Evolutionary conservation across 2,113 vertebrate species (phyloP).

Genomic region (Nerophis lumbriciformis): DNA sequence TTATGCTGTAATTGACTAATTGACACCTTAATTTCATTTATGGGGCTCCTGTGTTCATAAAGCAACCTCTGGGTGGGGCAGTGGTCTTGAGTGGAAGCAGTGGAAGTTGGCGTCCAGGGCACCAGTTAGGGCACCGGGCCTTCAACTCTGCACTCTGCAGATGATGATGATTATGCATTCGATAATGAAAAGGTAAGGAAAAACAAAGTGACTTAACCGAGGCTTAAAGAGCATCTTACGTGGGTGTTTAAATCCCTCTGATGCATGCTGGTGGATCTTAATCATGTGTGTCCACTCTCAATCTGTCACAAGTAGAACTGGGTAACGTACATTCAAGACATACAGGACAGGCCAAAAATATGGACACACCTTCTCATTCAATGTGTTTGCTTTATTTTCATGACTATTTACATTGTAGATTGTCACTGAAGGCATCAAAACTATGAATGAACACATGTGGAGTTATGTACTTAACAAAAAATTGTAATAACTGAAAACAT

Average conservation of each 20-base stretch:
- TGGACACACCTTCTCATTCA: no score
- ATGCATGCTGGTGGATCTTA: slow-evolving; percentile 66
- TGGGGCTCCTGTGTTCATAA: slow-evolving; percentile 76
- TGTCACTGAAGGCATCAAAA: no score
- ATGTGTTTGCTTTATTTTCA: no score
- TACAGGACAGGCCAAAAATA: no score
- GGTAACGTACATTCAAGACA: no score
- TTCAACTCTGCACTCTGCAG: slow-evolving; percentile 44
- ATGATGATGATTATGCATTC: slow-evolving; percentile 62
- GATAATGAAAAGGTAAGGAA: slow-evolving; percentile 70
- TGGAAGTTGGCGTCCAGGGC: slow-evolving; percentile 62
- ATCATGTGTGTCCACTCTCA: slow-evolving; percentile 55
- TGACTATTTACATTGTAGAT: no score
- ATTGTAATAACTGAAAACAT: no score
- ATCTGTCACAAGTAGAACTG: slow-evolving; percentile 42
- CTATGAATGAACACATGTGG: no score
- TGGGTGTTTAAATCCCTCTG: slow-evolving; percentile 62
- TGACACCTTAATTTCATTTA: slow-evolving; percentile 86
- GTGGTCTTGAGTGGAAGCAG: slow-evolving; percentile 67
- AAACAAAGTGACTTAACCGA: slow-evolving; percentile 69
- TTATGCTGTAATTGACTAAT: slow-evolving; percentile 80
- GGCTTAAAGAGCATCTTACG: slow-evolving; percentile 65
- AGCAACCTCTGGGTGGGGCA: slow-evolving; percentile 74
- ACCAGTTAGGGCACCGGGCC: slow-evolving; percentile 62
- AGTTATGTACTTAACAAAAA: no score